Percentiles rank a stretch among this genome's conserved stretches.
Conservation (phyloP, 1,140 invertebrate species). For the Oryctes rhinoceros region DNA sequence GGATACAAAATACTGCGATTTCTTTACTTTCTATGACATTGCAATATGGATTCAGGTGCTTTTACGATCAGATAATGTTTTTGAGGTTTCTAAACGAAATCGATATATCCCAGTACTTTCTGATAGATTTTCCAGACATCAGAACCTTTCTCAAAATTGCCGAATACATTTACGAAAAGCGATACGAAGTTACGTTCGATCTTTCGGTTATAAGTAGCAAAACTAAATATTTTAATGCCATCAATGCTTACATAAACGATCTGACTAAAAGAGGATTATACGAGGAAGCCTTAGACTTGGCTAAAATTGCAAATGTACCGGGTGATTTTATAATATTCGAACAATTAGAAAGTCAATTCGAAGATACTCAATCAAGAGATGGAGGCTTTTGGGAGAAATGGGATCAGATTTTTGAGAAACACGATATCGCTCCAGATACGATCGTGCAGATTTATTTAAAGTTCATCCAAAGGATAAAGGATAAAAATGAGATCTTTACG, state of each 20-base stretch:
- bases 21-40: constrained; percentile 65
- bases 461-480: constrained; percentile 62
- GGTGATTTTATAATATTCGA: constrained; percentile 64
- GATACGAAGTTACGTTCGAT: constrained; percentile 58
- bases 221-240: constrained; percentile 55
- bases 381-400: constrained; percentile 66
- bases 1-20: constrained; percentile 66
- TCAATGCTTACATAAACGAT: constrained; percentile 64
- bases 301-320: constrained; percentile 62
- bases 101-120: constrained; percentile 65
- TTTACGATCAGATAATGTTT: constrained; percentile 66
- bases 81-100: constrained; percentile 63
- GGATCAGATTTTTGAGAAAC: constrained; percentile 66
- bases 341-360: constrained; percentile 63
- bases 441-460: constrained; percentile 67
- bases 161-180: constrained; percentile 61
- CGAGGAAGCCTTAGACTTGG: constrained; percentile 66
- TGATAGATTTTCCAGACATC: constrained; percentile 65
- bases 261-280: constrained; percentile 65
- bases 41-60: constrained; percentile 65
- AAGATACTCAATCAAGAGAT: constrained; percentile 52
- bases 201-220: constrained; percentile 56
- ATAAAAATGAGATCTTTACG: constrained; percentile 63
- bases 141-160: constrained; percentile 63
- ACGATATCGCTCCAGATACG: constrained; percentile 63